Evolutionary conservation across 2,797 vertebrate genomes (phyloP), one percentile per base, ranked within the genome.

Genomic region (Neosalanx taihuensis): DNA sequence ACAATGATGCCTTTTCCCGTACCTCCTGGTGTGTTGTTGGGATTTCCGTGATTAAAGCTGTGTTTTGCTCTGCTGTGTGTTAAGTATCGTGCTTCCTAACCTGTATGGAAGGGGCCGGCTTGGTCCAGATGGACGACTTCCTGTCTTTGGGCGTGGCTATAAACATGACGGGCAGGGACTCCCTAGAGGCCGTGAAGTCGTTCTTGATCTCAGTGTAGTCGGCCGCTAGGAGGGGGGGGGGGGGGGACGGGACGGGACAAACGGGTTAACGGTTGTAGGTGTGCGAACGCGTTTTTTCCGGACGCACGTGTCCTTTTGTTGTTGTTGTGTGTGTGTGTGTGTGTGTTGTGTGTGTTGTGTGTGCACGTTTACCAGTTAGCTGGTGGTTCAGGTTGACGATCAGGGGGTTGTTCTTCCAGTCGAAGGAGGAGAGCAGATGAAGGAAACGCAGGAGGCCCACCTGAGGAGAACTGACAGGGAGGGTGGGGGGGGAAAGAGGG

Each of bases 401-500:
- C 77, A 99, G 90, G 63, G 97, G 95, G 83, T 84, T 97, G 87
- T 96, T 99, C 85, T 93, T 97, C 98, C 98, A 99, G 87, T 99
- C 98, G 81, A 98, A 98, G 37, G 93, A 93, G 26, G 94, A 92
- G 29, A 99, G 86, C 83, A 98, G 88, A 82, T 89, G 87, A 66
- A 99, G 95, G 84, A 99, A 98, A 35, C 96, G 95, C 61, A 99
- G 94, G 84, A 99, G 95, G 31, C 95, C 97, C 67, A 95, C 96
- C 91, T 99, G 96, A 9, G 95, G 96, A 83, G 94, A 99, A 76
- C 98, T 99, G 73, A 37, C 74, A 82, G n/a, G 57, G 68, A n/a
- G 31, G 78, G n/a, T 37, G 62, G 75, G 35, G 75, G 35, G 23
- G 23, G 23, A 26, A 26, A 26, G 23, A 26, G 23, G 23, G 23